These are phyloP conservation scores for Aproaerema taeniolella DNA, from an alignment of 2,888 invertebrate species.

Conservation along the genomic window DNA sequence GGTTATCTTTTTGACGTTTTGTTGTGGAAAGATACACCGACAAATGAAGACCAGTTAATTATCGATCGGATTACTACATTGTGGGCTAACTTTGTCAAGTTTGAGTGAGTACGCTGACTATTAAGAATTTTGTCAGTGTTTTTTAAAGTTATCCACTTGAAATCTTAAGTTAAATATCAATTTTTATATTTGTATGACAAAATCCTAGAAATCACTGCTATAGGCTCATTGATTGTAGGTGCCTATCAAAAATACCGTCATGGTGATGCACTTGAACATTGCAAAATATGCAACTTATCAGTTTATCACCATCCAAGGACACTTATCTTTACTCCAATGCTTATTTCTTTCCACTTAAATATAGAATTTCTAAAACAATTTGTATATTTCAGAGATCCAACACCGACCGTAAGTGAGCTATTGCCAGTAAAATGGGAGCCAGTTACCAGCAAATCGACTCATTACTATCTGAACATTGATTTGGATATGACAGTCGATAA, in stretches of 20 bases:
- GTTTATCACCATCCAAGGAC: no score
- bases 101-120: conserved; percentile 11
- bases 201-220: no score
- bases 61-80: conserved; percentile 44
- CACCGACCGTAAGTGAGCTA: not conserved
- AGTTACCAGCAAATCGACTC: not conserved
- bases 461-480: conserved; percentile 33
- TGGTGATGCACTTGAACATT: no score
- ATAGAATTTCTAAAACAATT: not conserved
- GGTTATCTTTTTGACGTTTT: conserved; percentile 40
- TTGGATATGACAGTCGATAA: conserved; percentile 21
- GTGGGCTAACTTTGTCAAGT: conserved; percentile 15
- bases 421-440: not conserved
- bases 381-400: not conserved
- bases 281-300: no score
- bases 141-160: not conserved
- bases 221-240: no score
- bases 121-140: no score
- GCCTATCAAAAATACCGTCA: no score
- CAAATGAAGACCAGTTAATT: conserved; percentile 33
- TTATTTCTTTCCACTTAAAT: no score
- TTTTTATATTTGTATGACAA: no score
- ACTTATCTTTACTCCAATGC: no score
- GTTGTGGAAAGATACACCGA: conserved; percentile 17
- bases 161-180: not conserved